Percentiles rank a stretch among this genome's conserved stretches.
phyloP scores from a whole-genome alignment of 2,113 vertebrate genomes.

The Tonatia bakeri region DNA sequence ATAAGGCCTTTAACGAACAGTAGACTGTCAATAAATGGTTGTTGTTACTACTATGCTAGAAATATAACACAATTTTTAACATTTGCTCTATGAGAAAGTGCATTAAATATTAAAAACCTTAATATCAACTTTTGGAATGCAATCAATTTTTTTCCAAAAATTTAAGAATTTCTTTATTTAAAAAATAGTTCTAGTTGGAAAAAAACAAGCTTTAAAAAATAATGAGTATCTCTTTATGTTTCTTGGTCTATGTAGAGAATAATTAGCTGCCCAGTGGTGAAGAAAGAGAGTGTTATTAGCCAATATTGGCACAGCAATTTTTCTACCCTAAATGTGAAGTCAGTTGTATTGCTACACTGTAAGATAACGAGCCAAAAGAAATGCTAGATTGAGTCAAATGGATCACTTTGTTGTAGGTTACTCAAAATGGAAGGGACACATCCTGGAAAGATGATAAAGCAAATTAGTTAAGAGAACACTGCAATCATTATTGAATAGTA shows the following conservation, averaged over 20 bases:
- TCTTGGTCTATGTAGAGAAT: not conserved
- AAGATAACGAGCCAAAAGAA: conserved; percentile 8
- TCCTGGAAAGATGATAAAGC: conserved; percentile 49
- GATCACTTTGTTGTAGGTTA: conserved; percentile 37
- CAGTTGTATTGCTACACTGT: not conserved
- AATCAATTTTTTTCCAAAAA: not conserved
- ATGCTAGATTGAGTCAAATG: not conserved
- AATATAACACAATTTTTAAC: not conserved
- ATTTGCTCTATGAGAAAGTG: not conserved
- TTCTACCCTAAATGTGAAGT: not conserved
- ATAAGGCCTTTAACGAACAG: not conserved
- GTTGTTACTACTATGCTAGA: not conserved
- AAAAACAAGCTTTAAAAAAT: not conserved
- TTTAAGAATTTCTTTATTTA: not conserved
- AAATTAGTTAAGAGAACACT: conserved; percentile 40
- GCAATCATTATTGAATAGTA: not conserved
- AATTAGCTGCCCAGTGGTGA: not conserved
- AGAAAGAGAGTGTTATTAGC: not conserved
- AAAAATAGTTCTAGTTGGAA: not conserved
- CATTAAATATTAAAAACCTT: not conserved
- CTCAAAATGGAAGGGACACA: conserved; percentile 23
- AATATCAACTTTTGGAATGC: not conserved
- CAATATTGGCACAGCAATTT: conserved; percentile 4
- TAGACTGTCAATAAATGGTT: not conserved
- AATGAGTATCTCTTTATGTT: not conserved